Evolutionary conservation across 1,140 invertebrate species (phyloP).

Genomic region (Drosophila kurseongensis): DNA sequence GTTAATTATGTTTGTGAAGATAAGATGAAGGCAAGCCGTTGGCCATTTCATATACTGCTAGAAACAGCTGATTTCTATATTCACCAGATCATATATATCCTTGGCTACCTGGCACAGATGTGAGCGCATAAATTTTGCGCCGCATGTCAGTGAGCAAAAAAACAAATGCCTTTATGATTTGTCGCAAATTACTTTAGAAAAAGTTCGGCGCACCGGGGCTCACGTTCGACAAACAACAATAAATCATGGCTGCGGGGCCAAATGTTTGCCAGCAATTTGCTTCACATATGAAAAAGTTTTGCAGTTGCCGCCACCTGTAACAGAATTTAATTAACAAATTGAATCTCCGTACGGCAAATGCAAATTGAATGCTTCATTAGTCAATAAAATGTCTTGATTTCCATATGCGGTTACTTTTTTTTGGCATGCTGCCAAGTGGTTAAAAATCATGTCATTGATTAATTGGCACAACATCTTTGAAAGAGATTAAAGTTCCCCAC

Average conservation of each 20-base stretch:
- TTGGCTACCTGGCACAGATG: conserved; percentile 33
- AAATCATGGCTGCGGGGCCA: conserved; percentile 55
- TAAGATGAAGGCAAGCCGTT: conserved; percentile 1
- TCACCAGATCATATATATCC: not conserved
- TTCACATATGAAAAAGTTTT: conserved; percentile 31
- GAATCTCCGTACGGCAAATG: conserved; percentile 28
- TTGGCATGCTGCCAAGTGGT: conserved; percentile 20
- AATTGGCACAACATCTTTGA: conserved; percentile 47
- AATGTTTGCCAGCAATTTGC: conserved; percentile 23
- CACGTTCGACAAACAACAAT: conserved; percentile 79
- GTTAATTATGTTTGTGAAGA: conserved; percentile 70
- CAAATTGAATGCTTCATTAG: conserved; percentile 75
- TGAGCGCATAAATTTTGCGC: conserved; percentile 45
- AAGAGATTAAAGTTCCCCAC: conserved; percentile 30
- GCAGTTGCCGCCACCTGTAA: conserved; percentile 40
- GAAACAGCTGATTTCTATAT: conserved; percentile 10
- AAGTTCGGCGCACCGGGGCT: conserved; percentile 58
- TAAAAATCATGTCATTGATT: conserved; percentile 58
- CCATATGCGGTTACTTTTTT: conserved; percentile 31
- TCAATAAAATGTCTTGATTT: conserved; percentile 47
- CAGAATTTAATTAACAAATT: conserved; percentile 78
- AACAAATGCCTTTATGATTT: conserved; percentile 73
- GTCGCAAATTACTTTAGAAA: conserved; percentile 81
- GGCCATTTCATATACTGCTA: conserved; percentile 24
- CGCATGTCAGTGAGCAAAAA: conserved; percentile 24